These are phyloP conservation scores for Nezara viridula DNA, from an alignment of 2,888 invertebrate species.

Conservation along the genomic window DNA sequence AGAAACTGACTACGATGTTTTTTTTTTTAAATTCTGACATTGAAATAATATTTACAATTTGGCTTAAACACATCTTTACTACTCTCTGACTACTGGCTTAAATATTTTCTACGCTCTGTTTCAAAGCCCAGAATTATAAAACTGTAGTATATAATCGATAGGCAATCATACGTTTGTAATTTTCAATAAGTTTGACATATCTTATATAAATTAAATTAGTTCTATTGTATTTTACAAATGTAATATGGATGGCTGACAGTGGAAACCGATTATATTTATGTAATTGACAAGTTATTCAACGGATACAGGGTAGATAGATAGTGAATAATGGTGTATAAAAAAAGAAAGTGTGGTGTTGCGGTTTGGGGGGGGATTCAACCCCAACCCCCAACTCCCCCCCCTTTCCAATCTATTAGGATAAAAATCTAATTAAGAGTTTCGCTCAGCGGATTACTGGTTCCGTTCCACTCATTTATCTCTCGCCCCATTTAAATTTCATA, in stretches of 20 bases:
- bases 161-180: too few species aligned
- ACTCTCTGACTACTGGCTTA: too few species aligned
- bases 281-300: not conserved
- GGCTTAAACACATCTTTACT: too few species aligned
- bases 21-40: too few species aligned
- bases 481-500: constrained; percentile 11
- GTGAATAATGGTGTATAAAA: not conserved
- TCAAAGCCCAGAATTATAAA: too few species aligned
- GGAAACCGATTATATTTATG: not conserved
- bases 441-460: constrained; percentile 18
- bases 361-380: not conserved
- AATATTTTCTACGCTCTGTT: too few species aligned
- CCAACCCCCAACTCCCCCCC: not conserved
- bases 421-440: constrained; percentile 32
- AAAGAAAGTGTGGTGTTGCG: not conserved
- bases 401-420: constrained; percentile 26
- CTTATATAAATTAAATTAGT: not conserved
- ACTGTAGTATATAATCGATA: too few species aligned
- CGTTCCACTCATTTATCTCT: constrained; percentile 23
- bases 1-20: too few species aligned
- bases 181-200: too few species aligned
- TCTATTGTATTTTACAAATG: not conserved
- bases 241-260: not conserved
- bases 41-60: too few species aligned
- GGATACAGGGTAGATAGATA: not conserved